These are phyloP conservation scores for Bicyclus anynana DNA, from an alignment of 1,140 invertebrate species.

Conservation along the genomic window DNA sequence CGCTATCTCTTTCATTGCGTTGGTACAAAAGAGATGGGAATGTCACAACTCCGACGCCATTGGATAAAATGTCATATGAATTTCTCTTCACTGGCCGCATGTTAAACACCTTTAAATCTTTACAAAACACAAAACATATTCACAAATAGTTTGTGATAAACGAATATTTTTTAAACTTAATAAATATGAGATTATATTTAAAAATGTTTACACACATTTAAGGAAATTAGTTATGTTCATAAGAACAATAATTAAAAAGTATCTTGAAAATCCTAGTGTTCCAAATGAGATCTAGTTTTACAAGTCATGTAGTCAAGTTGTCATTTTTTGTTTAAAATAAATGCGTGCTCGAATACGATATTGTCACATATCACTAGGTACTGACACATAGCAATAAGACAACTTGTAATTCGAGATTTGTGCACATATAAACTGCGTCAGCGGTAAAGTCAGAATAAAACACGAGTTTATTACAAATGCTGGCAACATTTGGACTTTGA, in stretches of 20 bases:
- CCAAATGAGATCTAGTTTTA: not conserved
- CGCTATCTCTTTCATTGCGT: no score
- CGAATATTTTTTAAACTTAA: constrained; percentile 4
- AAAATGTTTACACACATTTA: not conserved
- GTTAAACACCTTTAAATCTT: no score
- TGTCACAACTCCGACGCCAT: no score
- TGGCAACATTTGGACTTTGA: not conserved
- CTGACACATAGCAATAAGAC: constrained; percentile 17
- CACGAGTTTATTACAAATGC: not conserved
- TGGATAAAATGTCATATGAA: no score
- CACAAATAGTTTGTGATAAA: no score
- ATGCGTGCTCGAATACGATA: constrained; percentile 4
- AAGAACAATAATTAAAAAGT: not conserved
- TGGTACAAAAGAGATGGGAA: no score
- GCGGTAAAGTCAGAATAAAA: not conserved
- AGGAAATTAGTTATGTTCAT: not conserved
- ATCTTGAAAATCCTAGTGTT: not conserved
- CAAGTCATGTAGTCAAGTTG: not conserved
- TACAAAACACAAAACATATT: no score
- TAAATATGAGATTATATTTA: constrained; percentile 2
- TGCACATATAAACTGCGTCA: not conserved
- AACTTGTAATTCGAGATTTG: not conserved
- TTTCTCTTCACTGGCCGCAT: no score
- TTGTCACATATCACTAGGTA: constrained; percentile 16
- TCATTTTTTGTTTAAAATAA: constrained; percentile 1